phyloP scores from a whole-genome alignment of 1,140 invertebrate species.

The Alviniconcha marisindica region DNA sequence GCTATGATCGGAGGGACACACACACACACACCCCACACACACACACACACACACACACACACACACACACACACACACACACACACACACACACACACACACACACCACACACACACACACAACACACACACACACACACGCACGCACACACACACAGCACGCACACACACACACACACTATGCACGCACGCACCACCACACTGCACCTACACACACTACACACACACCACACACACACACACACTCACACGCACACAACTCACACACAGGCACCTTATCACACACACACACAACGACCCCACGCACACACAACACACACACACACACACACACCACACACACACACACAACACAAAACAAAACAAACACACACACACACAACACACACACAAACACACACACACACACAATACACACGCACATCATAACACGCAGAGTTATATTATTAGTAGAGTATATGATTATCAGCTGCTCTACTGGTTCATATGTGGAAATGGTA shows the following conservation, averaged over 20 bases:
- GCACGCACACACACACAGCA: not conserved
- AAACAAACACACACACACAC: not conserved
- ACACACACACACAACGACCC: constrained; percentile 1
- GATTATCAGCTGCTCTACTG: too few relatives aligned
- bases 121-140: constrained; percentile 2
- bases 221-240: constrained; percentile 21
- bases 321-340: constrained; percentile 22
- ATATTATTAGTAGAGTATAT: too few relatives aligned
- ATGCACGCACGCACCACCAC: too few relatives aligned
- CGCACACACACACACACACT: not conserved
- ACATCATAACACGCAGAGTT: too few relatives aligned
- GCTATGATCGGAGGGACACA: not conserved
- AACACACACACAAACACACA: constrained; percentile 18
- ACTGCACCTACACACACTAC: not conserved
- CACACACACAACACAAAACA: not conserved
- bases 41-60: not conserved
- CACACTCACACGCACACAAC: not conserved
- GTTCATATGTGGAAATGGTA: too few relatives aligned
- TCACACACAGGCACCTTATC: not conserved
- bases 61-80: constrained; percentile 15
- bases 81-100: constrained; percentile 25
- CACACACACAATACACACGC: constrained; percentile 11
- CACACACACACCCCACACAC: not conserved
- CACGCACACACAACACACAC: constrained; percentile 2
- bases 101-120: constrained; percentile 7